These are phyloP conservation scores for Herminia tarsipennalis DNA, from an alignment of 2,888 invertebrate species.

Conservation along the genomic window DNA sequence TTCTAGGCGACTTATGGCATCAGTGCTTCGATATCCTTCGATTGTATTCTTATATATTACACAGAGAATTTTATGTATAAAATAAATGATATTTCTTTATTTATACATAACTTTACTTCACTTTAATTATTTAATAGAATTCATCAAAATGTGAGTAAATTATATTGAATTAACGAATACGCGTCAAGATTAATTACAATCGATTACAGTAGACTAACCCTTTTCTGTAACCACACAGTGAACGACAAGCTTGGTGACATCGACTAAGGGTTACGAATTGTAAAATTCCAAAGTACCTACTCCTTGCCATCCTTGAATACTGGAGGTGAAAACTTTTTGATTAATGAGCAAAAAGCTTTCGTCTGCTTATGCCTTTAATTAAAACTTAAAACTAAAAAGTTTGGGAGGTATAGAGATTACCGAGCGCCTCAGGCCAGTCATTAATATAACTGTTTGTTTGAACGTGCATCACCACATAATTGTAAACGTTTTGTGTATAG, in stretches of 20 bases:
- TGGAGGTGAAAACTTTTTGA: constrained; percentile 46
- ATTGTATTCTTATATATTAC: too few species aligned
- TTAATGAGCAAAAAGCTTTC: constrained; percentile 50
- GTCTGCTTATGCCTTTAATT: constrained; percentile 52
- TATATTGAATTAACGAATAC: too few species aligned
- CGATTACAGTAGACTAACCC: constrained; percentile 1
- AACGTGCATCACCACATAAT: constrained; percentile 19
- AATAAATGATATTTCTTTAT: too few species aligned
- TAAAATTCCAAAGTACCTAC: constrained; percentile 36
- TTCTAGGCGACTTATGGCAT: constrained; percentile 48
- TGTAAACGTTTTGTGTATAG: constrained; percentile 31
- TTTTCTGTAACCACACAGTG: constrained; percentile 18
- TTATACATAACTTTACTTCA: neutral
- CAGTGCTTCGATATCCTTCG: constrained; percentile 17
- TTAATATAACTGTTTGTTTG: constrained; percentile 45
- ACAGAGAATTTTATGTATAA: too few species aligned
- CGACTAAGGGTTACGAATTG: constrained; percentile 40
- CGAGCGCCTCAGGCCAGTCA: constrained; percentile 29
- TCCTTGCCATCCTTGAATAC: constrained; percentile 39
- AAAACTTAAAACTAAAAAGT: constrained; percentile 51
- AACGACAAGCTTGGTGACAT: constrained; percentile 24
- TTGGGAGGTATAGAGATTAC: constrained; percentile 33
- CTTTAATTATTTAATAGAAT: neutral
- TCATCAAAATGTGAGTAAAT: neutral
- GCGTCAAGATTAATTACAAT: neutral